Evolutionary conservation across 2,797 vertebrate genomes (phyloP).

Genomic region (Gymnopithys bicolor): DNA sequence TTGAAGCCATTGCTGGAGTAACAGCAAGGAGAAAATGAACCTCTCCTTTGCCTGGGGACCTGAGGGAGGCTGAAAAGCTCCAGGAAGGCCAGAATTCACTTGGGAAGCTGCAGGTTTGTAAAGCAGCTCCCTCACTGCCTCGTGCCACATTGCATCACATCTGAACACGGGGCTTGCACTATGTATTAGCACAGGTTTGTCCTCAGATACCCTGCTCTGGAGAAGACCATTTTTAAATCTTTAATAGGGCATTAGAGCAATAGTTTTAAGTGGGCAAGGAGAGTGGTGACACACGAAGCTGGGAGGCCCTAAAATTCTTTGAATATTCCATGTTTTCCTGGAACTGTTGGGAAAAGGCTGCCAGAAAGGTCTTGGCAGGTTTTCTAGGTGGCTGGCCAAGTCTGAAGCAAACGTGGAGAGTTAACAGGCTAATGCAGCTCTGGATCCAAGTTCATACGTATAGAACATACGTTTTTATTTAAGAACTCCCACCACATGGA

Average conservation of each 20-base stretch:
- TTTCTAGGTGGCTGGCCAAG: constrained; percentile 64
- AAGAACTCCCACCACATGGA: constrained; percentile 61
- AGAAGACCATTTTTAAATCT: constrained; percentile 57
- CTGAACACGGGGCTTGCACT: background rate
- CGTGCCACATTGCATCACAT: background rate
- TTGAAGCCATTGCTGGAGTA: background rate
- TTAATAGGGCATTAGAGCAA: constrained; percentile 67
- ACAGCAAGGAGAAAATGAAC: background rate
- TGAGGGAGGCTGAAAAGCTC: background rate
- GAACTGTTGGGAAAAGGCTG: constrained; percentile 50
- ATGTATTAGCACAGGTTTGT: constrained; percentile 26
- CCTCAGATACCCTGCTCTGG: constrained; percentile 48
- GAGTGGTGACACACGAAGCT: constrained; percentile 38
- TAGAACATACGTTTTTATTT: constrained; percentile 44
- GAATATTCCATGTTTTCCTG: constrained; percentile 68
- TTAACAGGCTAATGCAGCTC: constrained; percentile 18
- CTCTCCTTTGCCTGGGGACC: background rate
- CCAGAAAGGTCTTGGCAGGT: constrained; percentile 60
- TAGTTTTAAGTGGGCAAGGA: constrained; percentile 54
- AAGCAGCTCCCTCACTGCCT: background rate
- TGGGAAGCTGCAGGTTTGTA: background rate
- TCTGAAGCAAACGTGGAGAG: constrained; percentile 49
- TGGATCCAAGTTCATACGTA: background rate
- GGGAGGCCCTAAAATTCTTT: constrained; percentile 54
- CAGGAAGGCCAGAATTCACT: background rate